Percentiles rank a stretch among this genome's conserved stretches.
phyloP scores from a whole-genome alignment of 2,888 invertebrate genomes.

The Lacanobia oleracea region DNA sequence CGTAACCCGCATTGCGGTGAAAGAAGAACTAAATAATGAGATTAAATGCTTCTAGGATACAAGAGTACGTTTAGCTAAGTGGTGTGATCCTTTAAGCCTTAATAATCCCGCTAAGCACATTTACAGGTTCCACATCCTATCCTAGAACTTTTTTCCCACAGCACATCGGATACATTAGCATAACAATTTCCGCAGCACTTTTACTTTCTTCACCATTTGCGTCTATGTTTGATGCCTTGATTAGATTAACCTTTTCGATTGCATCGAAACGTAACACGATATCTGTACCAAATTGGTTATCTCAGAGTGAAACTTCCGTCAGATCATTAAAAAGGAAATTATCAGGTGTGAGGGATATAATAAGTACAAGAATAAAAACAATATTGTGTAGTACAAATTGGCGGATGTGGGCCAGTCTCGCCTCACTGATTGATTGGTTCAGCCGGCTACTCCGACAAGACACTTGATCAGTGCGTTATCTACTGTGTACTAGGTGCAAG shows the following conservation, averaged over 20 bases:
- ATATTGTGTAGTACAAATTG: constrained; percentile 62
- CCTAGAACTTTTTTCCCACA: constrained; percentile 46
- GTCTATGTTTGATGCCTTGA: constrained; percentile 29
- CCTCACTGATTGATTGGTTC: constrained; percentile 71
- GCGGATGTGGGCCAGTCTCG: constrained; percentile 70
- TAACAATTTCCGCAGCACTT: constrained; percentile 56
- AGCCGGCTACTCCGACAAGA: constrained; percentile 52
- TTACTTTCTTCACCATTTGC: constrained; percentile 59
- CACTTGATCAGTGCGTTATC: constrained; percentile 57
- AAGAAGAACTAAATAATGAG: neutral
- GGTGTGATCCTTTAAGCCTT: neutral
- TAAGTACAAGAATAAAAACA: constrained; percentile 44
- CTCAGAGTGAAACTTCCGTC: constrained; percentile 57
- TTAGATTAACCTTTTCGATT: constrained; percentile 58
- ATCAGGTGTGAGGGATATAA: constrained; percentile 47
- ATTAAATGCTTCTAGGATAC: neutral
- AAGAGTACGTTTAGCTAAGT: constrained; percentile 1
- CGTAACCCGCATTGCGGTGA: constrained; percentile 9
- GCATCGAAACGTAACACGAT: constrained; percentile 45
- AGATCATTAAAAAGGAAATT: constrained; percentile 52
- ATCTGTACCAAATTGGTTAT: constrained; percentile 49
- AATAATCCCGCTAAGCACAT: constrained; percentile 1
- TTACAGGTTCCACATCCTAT: constrained; percentile 16
- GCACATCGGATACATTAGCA: constrained; percentile 51
- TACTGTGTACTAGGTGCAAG: constrained; percentile 34